Evolutionary conservation across 2,113 vertebrate genomes (phyloP), one percentile per base, ranked within the genome.

Genomic region (Poeciliopsis turrubarensis): DNA sequence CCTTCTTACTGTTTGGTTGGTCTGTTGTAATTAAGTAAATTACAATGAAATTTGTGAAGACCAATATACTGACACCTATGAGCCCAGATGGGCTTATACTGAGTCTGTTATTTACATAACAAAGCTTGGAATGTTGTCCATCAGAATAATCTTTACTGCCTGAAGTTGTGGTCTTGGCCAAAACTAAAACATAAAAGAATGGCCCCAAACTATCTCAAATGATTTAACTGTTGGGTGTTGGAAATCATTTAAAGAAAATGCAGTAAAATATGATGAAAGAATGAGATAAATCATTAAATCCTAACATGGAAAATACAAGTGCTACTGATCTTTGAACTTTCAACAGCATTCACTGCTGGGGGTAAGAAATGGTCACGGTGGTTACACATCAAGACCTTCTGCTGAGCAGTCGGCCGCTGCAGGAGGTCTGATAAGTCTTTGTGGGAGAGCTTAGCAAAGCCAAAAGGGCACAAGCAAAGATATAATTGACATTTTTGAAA

Each of bases 401-500:
- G 68, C 29, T 60, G 68, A 73, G 68, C 66, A 71, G 75, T 22
- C 2, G 22, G 57, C 17, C 80, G 26, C 71, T 68, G 79, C 86
- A 72, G 89, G 89, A 77, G 90, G 84, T 68, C 77, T 31, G 47
- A 77, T 81, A 41, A 75, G 34, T 65, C 89, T 81, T 76, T 67
- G 86, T 74, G 69, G 82, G 85, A 87, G 91, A 87, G 70, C 75
- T 84, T 34, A 31, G 41, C 68, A 72, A 73, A 87, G 73, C 77
- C 39, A 78, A 70, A 79, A 86, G 65, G 70, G 70, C 86, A 75
- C 26, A 31, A 29, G 41, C 29, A 4, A 27, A 65, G 71, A 69
- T 66, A 89, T 89, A 70, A 77, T 72, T 86, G 83, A 64, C 82
- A 89, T 91, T 84, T 88, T 78, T 93, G 30, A 86, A 85, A 54